These are phyloP conservation scores for Argentina silus DNA, from an alignment of 2,797 vertebrate species.

Conservation along the genomic window DNA sequence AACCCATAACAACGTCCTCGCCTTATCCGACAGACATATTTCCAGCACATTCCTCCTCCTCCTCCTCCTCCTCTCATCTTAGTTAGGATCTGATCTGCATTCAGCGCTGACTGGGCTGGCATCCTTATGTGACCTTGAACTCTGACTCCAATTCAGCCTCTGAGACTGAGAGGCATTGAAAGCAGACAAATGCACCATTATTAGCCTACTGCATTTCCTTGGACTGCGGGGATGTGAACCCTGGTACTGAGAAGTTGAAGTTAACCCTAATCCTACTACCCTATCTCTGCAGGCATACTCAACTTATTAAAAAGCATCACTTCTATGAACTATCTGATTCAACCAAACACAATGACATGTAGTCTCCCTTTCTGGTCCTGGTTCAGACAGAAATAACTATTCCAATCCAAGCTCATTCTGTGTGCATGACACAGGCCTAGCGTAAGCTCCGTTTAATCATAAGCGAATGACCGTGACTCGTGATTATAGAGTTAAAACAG, in stretches of 20 bases:
- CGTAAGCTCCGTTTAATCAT: no score
- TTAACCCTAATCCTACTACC: no score
- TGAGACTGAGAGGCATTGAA: slow-evolving; percentile 2
- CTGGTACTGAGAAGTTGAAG: no score
- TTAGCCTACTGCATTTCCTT: no score
- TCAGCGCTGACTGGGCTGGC: neutral
- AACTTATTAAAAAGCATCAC: no score
- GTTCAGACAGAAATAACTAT: neutral
- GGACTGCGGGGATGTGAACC: no score
- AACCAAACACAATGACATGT: neutral
- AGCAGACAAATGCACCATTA: neutral
- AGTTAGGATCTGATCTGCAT: slow-evolving; percentile 19
- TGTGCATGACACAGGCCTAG: neutral
- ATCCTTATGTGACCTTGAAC: slow-evolving; percentile 3
- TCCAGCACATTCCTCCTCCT: slow-evolving; percentile 21
- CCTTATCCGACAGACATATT: slow-evolving; percentile 8
- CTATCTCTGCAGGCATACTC: no score
- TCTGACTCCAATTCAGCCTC: neutral
- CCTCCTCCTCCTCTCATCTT: slow-evolving; percentile 11
- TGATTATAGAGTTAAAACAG: neutral
- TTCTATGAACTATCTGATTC: no score
- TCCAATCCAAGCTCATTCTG: neutral
- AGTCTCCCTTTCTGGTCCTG: neutral
- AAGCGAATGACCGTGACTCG: neutral
- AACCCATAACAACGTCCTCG: slow-evolving; percentile 39